Evolutionary conservation across 2,113 vertebrate genomes (phyloP), one percentile per base, ranked within the genome.

Genomic region (Heterotis niloticus): DNA sequence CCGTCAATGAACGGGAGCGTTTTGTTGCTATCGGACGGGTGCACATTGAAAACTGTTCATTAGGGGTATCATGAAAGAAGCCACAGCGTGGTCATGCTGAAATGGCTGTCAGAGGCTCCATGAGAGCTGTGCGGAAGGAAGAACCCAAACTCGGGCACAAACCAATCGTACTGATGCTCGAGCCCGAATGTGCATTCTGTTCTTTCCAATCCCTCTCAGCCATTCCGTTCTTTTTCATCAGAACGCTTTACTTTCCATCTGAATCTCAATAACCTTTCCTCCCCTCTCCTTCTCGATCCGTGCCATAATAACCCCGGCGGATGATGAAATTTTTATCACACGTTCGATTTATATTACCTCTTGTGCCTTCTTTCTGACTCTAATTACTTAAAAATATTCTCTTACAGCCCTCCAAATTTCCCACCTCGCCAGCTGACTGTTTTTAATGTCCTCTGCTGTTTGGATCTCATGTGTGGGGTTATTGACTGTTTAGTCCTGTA

Each of bases 291-390:
- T 59, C 51, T 59, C 23, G 71, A 23, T 72, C 23, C 70, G 14
- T 5, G 11, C 51, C 34, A 24, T 52, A 75, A 64, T 64, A 75
- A 62, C 29, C 17, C 26, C 62, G 20, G 57, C 23, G 24, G 57
- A 23, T 34, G 17, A 75, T 75, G 52, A 60, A 28, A 60, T 75
- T 75, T 66, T 66, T 24, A n/a, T 75, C 73, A 75, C 18, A 64
- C 74, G 11, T 75, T 59, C 13, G 26, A 75, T 75, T 23, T 64
- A 51, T 34, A 34, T 62, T 12, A 59, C 73, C 73, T 62, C 56
- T 56, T 52, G 52, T 72, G 71, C 71, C 54, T 26, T 54, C 24
- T 26, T 28, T 74, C 64, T 23, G 11, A 7, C 11, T 20, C 24
- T 59, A 74, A 74, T 74, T 57, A 57, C 52, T 74, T 28, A 74